Evolutionary conservation across 2,113 vertebrate species (phyloP).

Genomic region (Heterotilapia buettikoferi): DNA sequence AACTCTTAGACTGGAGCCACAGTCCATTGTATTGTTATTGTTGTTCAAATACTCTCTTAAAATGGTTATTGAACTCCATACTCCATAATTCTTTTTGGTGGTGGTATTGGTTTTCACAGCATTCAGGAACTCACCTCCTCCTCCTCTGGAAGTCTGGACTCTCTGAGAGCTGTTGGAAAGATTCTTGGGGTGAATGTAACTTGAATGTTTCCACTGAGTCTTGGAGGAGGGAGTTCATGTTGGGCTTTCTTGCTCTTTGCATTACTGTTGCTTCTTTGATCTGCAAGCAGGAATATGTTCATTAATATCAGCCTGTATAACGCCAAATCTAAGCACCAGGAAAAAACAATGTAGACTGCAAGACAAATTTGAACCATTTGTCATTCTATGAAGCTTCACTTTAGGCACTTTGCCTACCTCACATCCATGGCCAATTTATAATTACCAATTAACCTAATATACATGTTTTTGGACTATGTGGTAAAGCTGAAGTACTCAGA

Average conservation of each 20-base stretch:
- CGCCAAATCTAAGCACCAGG: neutral
- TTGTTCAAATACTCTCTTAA: neutral
- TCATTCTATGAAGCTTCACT: neutral
- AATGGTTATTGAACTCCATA: neutral
- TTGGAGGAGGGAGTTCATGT: constrained; percentile 72
- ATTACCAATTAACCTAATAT: neutral
- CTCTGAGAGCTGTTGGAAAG: constrained; percentile 89
- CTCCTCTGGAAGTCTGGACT: constrained; percentile 82
- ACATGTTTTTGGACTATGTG: neutral
- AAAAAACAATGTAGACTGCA: neutral
- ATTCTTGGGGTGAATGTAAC: constrained; percentile 84
- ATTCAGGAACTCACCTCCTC: constrained; percentile 77
- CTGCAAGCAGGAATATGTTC: constrained; percentile 12
- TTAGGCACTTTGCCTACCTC: neutral
- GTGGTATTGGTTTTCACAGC: neutral
- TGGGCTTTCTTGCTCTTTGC: constrained; percentile 53
- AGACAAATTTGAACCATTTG: neutral
- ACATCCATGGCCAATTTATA: neutral
- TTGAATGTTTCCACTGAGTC: constrained; percentile 74
- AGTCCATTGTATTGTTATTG: neutral
- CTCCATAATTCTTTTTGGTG: neutral
- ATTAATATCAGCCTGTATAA: neutral
- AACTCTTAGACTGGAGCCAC: neutral
- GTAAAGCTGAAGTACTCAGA: neutral
- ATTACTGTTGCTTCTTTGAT: neutral